Evolutionary conservation across 1,140 invertebrate species (phyloP).

Genomic region (Adoxophyes honmai): DNA sequence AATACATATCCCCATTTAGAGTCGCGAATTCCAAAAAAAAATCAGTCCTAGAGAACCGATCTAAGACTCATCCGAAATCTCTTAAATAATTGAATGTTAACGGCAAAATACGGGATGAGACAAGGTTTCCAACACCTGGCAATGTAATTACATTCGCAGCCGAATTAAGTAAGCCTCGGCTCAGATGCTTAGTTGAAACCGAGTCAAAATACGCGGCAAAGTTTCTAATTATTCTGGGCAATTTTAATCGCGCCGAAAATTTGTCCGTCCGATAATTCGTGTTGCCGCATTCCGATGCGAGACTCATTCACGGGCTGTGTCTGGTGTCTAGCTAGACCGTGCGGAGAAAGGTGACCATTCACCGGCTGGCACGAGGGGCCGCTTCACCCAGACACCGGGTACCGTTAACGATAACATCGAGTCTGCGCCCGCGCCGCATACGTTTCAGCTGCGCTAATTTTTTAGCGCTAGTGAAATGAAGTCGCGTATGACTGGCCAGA

Average conservation of each 20-base stretch:
- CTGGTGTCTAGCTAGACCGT: slow-evolving; percentile 49
- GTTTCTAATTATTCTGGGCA: slow-evolving; percentile 46
- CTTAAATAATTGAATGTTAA: background rate
- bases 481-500: background rate
- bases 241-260: slow-evolving; percentile 46
- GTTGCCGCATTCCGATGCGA: slow-evolving; percentile 70
- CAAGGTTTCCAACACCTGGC: slow-evolving; percentile 6
- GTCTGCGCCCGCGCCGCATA: slow-evolving; percentile 1
- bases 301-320: slow-evolving; percentile 64
- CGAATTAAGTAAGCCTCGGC: background rate
- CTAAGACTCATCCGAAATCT: background rate
- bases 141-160: slow-evolving; percentile 13
- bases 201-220: slow-evolving; percentile 7
- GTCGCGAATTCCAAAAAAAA: too few species aligned
- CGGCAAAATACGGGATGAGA: slow-evolving; percentile 5
- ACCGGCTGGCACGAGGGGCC: slow-evolving; percentile 46
- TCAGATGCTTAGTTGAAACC: slow-evolving; percentile 2
- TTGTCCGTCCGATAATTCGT: slow-evolving; percentile 52
- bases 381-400: slow-evolving; percentile 24
- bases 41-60: too few species aligned
- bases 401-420: slow-evolving; percentile 21
- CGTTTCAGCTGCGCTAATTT: slow-evolving; percentile 8
- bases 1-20: too few species aligned
- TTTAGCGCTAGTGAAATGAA: background rate
- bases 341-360: slow-evolving; percentile 74